Evolutionary conservation across 1,140 invertebrate genomes (phyloP).

Genomic region (Pachypsylla venusta): DNA sequence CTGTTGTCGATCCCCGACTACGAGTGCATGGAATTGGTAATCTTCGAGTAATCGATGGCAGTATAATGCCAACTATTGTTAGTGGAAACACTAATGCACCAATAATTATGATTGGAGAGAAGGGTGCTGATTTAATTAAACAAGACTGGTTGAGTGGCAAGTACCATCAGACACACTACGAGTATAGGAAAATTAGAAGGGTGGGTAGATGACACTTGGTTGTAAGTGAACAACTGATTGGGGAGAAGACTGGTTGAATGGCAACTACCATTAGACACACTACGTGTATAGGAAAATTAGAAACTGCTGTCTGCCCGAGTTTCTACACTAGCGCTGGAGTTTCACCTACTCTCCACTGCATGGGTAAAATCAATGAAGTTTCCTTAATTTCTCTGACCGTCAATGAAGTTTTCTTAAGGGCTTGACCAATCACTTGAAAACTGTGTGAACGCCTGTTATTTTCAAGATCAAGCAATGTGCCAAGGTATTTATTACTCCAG

Average conservation of each 20-base stretch:
- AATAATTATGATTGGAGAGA: conserved; percentile 73
- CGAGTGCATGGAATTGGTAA: conserved; percentile 59
- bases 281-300: conserved; percentile 29
- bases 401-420: too few relatives aligned
- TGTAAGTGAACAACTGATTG: conserved; percentile 34
- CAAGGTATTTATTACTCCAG: too few relatives aligned
- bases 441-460: too few relatives aligned
- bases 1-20: conserved; percentile 67
- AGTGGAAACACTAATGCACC: conserved; percentile 73
- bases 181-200: conserved; percentile 35
- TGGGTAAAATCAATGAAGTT: too few relatives aligned
- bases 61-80: conserved; percentile 72
- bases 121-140: conserved; percentile 67
- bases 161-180: conserved; percentile 5
- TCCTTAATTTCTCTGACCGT: too few relatives aligned
- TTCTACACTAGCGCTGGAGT: too few relatives aligned
- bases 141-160: conserved; percentile 41
- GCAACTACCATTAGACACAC: conserved; percentile 9
- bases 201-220: conserved; percentile 51
- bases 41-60: conserved; percentile 70
- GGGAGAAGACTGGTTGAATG: conserved; percentile 46
- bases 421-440: too few relatives aligned
- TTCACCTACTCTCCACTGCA: too few relatives aligned
- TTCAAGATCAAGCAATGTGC: too few relatives aligned
- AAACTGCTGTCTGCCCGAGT: too few relatives aligned